Percentiles rank a stretch among this genome's conserved stretches.
phyloP scores from a whole-genome alignment of 2,888 invertebrate species.

The Gymnocheta viridis region DNA sequence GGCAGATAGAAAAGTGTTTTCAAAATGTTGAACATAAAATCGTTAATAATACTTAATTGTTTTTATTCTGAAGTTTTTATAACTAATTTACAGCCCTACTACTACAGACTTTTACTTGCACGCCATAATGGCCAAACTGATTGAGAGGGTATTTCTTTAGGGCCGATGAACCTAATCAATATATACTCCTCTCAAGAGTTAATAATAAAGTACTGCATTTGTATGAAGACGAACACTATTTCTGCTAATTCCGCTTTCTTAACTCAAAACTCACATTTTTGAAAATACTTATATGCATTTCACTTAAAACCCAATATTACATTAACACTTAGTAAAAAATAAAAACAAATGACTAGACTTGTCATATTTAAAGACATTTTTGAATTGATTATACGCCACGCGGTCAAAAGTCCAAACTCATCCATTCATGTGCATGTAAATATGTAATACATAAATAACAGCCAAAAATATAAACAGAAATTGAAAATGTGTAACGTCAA shows the following conservation, averaged over 20 bases:
- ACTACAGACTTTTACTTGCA: too few species aligned
- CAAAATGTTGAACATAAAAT: background rate
- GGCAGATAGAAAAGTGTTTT: background rate
- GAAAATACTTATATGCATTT: too few species aligned
- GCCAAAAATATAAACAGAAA: slow-evolving; percentile 34
- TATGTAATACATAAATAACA: background rate
- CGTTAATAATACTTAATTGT: background rate
- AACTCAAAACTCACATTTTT: too few species aligned
- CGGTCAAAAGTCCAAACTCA: background rate
- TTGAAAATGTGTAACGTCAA: slow-evolving; percentile 32
- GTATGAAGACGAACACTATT: too few species aligned
- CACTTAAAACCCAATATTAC: background rate
- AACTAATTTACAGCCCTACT: too few species aligned
- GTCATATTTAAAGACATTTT: slow-evolving; percentile 42
- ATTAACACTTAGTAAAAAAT: background rate
- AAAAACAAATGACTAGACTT: slow-evolving; percentile 43
- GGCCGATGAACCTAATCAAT: too few species aligned
- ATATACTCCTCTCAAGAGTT: too few species aligned
- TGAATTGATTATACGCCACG: slow-evolving; percentile 51
- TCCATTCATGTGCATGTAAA: background rate
- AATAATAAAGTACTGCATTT: too few species aligned
- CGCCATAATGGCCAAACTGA: too few species aligned
- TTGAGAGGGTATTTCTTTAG: too few species aligned
- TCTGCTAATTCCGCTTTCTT: too few species aligned
- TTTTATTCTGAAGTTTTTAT: too few species aligned